Evolutionary conservation across 1,140 invertebrate genomes (phyloP).

Genomic region (Drosophila bocki): DNA sequence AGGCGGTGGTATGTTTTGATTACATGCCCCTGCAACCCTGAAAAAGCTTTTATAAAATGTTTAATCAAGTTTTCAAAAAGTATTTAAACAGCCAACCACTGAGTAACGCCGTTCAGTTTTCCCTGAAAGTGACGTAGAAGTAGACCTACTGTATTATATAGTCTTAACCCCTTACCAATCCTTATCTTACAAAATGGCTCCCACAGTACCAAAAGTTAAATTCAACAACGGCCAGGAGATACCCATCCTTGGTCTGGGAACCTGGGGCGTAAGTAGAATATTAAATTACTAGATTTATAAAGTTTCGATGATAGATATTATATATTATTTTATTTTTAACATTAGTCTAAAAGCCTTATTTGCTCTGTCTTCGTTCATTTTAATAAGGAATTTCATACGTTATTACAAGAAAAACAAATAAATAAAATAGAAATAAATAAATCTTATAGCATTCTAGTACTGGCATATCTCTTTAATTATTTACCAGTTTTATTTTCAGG

Average conservation of each 20-base stretch:
- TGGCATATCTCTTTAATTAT: too few species aligned
- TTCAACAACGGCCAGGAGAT: slow-evolving; percentile 89
- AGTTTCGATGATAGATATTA: too few species aligned
- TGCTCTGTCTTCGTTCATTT: too few species aligned
- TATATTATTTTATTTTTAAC: too few species aligned
- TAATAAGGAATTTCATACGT: too few species aligned
- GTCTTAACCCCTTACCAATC: background rate
- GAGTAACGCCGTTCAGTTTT: slow-evolving; percentile 35
- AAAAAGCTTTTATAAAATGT: slow-evolving; percentile 35
- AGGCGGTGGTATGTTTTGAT: too few species aligned
- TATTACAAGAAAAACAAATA: too few species aligned
- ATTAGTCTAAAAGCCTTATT: too few species aligned
- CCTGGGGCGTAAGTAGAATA: slow-evolving; percentile 89
- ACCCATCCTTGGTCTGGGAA: slow-evolving; percentile 91
- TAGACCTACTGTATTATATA: background rate
- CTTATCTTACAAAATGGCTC: slow-evolving; percentile 48
- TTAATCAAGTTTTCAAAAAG: slow-evolving; percentile 14
- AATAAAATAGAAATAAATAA: too few species aligned
- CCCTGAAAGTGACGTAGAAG: background rate
- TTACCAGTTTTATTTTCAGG: too few species aligned
- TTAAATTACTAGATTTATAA: background rate
- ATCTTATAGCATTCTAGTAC: too few species aligned
- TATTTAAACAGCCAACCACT: slow-evolving; percentile 65
- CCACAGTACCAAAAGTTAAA: slow-evolving; percentile 86
- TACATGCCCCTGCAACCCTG: slow-evolving; percentile 16